Evolutionary conservation across 2,888 invertebrate species (phyloP).

Genomic region (Lepidocyrtinus sp.): DNA sequence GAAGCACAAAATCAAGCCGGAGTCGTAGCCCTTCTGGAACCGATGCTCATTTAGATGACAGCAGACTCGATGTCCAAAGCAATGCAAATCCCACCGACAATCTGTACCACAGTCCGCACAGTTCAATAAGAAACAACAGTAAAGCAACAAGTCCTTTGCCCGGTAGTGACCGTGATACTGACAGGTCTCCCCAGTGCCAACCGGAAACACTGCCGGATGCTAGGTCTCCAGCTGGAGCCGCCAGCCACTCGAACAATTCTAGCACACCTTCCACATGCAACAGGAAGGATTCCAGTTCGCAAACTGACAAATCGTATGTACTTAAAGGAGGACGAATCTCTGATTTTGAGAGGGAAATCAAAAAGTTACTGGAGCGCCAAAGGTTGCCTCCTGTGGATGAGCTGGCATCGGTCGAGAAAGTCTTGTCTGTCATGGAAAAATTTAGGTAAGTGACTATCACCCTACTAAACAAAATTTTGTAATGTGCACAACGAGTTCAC

Average conservation of each 20-base stretch:
- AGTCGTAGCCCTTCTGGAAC: conserved; percentile 55
- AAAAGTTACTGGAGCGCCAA: conserved; percentile 83
- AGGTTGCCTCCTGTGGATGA: conserved; percentile 74
- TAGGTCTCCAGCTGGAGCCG: conserved; percentile 32
- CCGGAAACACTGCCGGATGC: conserved; percentile 32
- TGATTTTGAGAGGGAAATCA: conserved; percentile 86
- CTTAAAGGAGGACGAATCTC: conserved; percentile 69
- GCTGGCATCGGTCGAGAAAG: conserved; percentile 68
- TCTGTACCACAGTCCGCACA: conserved; percentile 45
- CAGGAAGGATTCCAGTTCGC: conserved; percentile 68
- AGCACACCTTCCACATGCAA: conserved; percentile 68
- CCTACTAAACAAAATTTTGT: background rate
- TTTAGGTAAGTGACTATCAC: conserved; percentile 60
- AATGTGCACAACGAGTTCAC: conserved; percentile 3
- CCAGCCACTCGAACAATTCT: conserved; percentile 53
- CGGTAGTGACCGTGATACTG: conserved; percentile 50
- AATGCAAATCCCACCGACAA: conserved; percentile 39
- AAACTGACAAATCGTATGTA: conserved; percentile 70
- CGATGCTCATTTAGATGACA: conserved; percentile 38
- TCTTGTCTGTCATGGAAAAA: conserved; percentile 69
- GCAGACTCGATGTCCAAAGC: conserved; percentile 43
- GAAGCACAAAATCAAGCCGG: conserved; percentile 55
- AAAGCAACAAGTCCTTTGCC: conserved; percentile 55
- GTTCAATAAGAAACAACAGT: conserved; percentile 44
- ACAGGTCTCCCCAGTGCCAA: conserved; percentile 40